Conservation (phyloP, 2,888 invertebrate species). For the Tridacna crocea region DNA sequence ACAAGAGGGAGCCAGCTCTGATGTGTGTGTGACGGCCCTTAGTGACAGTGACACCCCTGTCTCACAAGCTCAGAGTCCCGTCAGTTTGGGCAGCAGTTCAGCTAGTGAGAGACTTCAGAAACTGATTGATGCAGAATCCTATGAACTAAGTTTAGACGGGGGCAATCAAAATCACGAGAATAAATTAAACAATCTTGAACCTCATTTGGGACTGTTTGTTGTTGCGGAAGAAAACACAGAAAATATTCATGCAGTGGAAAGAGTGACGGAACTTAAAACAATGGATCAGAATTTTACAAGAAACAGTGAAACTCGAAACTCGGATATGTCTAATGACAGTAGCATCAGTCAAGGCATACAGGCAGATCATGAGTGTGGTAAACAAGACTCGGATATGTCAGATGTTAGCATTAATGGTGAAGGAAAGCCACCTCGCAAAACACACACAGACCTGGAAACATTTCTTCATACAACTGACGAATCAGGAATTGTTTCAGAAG, state of each 20-base stretch:
- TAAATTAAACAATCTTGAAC: conserved; percentile 18
- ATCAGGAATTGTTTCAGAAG: conserved; percentile 70
- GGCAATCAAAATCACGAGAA: conserved; percentile 42
- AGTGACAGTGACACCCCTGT: conserved; percentile 68
- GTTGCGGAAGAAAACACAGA: conserved; percentile 20
- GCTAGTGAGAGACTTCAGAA: conserved; percentile 52
- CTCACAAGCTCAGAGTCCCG: conserved; percentile 40
- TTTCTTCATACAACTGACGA: conserved; percentile 58
- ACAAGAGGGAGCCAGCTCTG: conserved; percentile 39
- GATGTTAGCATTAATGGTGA: conserved; percentile 59
- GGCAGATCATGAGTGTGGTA: conserved; percentile 54
- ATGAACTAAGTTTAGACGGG: conserved; percentile 49
- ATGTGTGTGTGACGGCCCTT: conserved; percentile 58
- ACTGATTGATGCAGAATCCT: conserved; percentile 43
- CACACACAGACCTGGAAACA: conserved; percentile 47
- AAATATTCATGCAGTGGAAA: neutral
- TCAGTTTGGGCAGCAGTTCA: conserved; percentile 53
- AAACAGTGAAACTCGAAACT: conserved; percentile 59
- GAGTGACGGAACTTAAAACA: neutral
- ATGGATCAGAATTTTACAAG: conserved; percentile 51
- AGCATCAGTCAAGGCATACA: conserved; percentile 63
- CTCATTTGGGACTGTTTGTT: conserved; percentile 18
- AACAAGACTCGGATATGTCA: conserved; percentile 60
- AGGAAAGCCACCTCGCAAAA: conserved; percentile 54
- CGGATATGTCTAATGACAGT: conserved; percentile 66